Evolutionary conservation across 2,888 invertebrate species (phyloP), one percentile per base, ranked within the genome.

Genomic region (Papilio elwesi): DNA sequence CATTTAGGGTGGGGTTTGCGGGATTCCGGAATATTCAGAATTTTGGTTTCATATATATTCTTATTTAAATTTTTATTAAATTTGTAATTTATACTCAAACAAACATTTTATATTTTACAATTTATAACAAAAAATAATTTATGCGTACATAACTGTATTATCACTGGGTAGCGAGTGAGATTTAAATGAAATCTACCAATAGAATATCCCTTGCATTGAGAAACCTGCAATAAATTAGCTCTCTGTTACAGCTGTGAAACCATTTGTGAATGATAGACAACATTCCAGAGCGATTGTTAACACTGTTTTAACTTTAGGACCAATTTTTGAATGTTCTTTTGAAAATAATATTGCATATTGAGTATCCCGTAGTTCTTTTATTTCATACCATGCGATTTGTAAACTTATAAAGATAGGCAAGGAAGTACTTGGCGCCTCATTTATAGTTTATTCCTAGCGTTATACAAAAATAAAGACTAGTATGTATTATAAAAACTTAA

Each of bases 271-370:
- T 89, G 87, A 88, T 87, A 87, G 85, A 83, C 36, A 82, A 93
- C 93, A 93, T 93, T 93, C 93, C 93, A 93, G 92, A 92, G 90
- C 91, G 91, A 93, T 93, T 93, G 93, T 93, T 93, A 92, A 92
- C 89, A 90, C 91, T 91, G 91, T 92, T 93, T 93, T 93, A 93
- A 91, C 84, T 90, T 93, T 93, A 93, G 93, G 93, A 93, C 93
- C 93, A 93, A 93, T 93, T 93, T 93, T 93, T 92, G 89, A 93
- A 92, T 87, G 91, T 93, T 93, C 92, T 93, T 93, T 93, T 91
- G 91, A 92, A 92, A 93, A 93, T 93, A 93, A 92, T 93, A 93
- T 93, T 93, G 89, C 91, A 92, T 93, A 93, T 92, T 92, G 89
- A 92, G 76, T 82, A 69, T 43, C 43, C 9, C 15, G 43, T 83